phyloP scores from a whole-genome alignment of 2,888 invertebrate species.

The Lepetodrilus schrolli region DNA sequence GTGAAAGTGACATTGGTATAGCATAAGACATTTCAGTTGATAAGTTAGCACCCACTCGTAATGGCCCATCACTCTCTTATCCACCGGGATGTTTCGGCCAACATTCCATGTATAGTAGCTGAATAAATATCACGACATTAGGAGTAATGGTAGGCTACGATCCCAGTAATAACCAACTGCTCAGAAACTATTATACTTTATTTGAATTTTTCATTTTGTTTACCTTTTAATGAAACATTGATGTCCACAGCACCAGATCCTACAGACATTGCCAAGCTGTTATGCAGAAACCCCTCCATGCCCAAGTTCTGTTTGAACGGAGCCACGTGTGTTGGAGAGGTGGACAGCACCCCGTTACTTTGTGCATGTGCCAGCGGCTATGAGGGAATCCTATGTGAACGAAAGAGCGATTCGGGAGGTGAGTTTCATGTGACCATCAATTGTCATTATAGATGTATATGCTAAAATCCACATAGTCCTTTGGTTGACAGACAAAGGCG shows the following conservation, averaged over 20 bases:
- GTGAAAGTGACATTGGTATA: too few species aligned
- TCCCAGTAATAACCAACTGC: too few species aligned
- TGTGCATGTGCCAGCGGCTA: neutral
- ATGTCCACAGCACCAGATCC: neutral
- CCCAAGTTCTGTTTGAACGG: neutral
- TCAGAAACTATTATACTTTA: too few species aligned
- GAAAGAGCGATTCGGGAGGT: neutral
- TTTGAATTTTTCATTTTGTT: too few species aligned
- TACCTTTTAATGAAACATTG: too few species aligned
- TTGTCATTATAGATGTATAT: neutral
- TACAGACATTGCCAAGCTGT: neutral
- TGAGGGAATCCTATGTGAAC: slow-evolving; percentile 9
- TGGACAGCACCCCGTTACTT: neutral
- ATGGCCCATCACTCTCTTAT: too few species aligned
- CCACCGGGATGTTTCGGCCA: too few species aligned
- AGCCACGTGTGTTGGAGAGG: neutral
- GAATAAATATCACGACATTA: too few species aligned
- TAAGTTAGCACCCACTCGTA: too few species aligned
- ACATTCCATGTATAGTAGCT: too few species aligned
- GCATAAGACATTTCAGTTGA: too few species aligned
- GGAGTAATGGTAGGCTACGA: too few species aligned
- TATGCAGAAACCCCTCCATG: neutral
- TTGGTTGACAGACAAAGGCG: neutral
- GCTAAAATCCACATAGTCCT: neutral
- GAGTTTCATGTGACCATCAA: neutral